These are phyloP conservation scores for Anguilla obscura DNA, from an alignment of 2,797 vertebrate genomes.

Conservation along the genomic window DNA sequence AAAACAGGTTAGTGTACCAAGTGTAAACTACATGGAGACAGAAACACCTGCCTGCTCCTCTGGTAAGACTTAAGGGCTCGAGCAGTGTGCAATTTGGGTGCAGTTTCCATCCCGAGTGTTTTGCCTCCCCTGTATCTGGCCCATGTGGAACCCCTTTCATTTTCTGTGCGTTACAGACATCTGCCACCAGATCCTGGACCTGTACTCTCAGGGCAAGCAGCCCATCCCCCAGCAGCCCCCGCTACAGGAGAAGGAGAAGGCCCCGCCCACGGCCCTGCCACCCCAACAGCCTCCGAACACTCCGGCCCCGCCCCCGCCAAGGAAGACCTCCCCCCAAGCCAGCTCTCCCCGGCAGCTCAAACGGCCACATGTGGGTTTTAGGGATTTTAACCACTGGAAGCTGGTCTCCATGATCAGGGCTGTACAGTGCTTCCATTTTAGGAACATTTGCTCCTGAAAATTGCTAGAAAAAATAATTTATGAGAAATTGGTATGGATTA, in stretches of 20 bases:
- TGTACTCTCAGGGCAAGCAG: slow-evolving; percentile 96
- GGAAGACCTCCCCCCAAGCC: slow-evolving; percentile 89
- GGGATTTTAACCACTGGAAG: not conserved
- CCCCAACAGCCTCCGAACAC: slow-evolving; percentile 40
- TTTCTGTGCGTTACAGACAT: slow-evolving; percentile 75
- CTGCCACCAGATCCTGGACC: slow-evolving; percentile 97
- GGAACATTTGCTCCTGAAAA: not conserved
- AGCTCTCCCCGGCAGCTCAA: slow-evolving; percentile 89
- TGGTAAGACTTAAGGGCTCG: too few relatives aligned
- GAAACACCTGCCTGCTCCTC: too few relatives aligned
- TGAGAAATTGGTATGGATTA: not conserved
- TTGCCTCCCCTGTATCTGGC: not conserved
- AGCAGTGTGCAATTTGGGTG: not conserved
- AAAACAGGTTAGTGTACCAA: not conserved
- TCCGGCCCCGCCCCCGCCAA: slow-evolving; percentile 74
- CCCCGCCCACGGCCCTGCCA: slow-evolving; percentile 53
- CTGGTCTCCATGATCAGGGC: not conserved
- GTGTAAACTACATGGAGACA: not conserved
- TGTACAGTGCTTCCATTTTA: not conserved
- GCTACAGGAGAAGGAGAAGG: slow-evolving; percentile 76
- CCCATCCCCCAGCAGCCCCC: slow-evolving; percentile 91
- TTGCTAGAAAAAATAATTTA: not conserved
- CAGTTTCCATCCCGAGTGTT: not conserved
- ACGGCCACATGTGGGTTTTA: slow-evolving; percentile 81
- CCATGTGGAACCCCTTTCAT: not conserved